phyloP scores from a whole-genome alignment of 2,797 vertebrate genomes.

The Helostoma temminkii region DNA sequence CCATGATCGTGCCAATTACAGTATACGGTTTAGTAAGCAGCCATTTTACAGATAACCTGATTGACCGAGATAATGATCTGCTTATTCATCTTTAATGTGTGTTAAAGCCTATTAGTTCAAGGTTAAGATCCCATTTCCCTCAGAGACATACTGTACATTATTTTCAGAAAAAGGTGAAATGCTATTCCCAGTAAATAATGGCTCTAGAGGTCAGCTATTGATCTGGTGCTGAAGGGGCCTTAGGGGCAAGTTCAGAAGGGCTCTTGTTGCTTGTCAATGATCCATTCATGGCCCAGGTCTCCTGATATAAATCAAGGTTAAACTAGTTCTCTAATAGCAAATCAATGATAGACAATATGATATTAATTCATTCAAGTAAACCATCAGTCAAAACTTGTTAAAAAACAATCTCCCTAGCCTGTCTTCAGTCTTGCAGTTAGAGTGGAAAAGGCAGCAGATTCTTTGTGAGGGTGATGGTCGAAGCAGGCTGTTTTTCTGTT shows the following conservation, averaged over 20 bases:
- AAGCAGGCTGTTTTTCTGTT: slow-evolving; percentile 37
- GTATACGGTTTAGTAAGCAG: not conserved
- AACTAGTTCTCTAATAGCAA: slow-evolving; percentile 78
- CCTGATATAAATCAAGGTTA: slow-evolving; percentile 76
- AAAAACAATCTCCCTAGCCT: slow-evolving; percentile 37
- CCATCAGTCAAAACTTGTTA: slow-evolving; percentile 72
- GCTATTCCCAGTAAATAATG: slow-evolving; percentile 73
- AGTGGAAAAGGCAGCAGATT: slow-evolving; percentile 17
- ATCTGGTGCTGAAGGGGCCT: slow-evolving; percentile 77
- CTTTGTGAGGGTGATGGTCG: slow-evolving; percentile 24
- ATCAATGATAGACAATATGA: slow-evolving; percentile 76
- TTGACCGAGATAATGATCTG: slow-evolving; percentile 6
- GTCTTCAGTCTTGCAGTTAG: slow-evolving; percentile 5
- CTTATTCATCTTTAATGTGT: not conserved
- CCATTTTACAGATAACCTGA: slow-evolving; percentile 19
- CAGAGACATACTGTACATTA: slow-evolving; percentile 73
- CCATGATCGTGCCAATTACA: not conserved
- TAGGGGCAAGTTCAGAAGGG: slow-evolving; percentile 76
- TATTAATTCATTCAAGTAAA: slow-evolving; percentile 73
- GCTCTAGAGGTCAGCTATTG: slow-evolving; percentile 79
- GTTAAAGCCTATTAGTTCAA: slow-evolving; percentile 47
- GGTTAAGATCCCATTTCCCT: slow-evolving; percentile 48
- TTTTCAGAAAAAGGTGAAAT: slow-evolving; percentile 68
- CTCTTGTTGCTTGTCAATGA: slow-evolving; percentile 83
- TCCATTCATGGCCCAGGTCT: slow-evolving; percentile 77